Base-by-base conservation (phyloP, 2,113 vertebrate genomes). In the Macrotus californicus region DNA sequence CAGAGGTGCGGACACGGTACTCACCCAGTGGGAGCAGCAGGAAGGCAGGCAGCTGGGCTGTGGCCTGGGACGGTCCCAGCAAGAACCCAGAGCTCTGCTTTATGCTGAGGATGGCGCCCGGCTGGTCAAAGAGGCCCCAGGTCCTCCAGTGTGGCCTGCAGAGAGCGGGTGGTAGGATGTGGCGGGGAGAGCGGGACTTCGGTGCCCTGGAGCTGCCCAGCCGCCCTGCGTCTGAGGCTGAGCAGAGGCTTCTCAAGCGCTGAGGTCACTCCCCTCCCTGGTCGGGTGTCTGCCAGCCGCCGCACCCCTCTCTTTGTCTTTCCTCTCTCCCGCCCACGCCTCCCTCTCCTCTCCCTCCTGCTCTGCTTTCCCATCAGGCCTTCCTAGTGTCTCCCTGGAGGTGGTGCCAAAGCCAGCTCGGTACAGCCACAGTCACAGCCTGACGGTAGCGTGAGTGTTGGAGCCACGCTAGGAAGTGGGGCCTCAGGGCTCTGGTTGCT, bases 11-110 rank as follows among this genome's bases (percentile, higher is more conserved):
- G 41, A 39, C 10, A 5, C 6, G 0, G 11, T 97, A 98, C 98
- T 99, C 99, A 99, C 99, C 98, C 70, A 98, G 91, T 93, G 94
- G 97, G 93, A 96, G 98, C 98, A 92, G 97, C 90, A 87, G 98
- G 96, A 98, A 98, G 39, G 21, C 75, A 1, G 82, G 48, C 6
- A 8, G 84, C 43, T 8, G 56, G 86, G 43, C 87, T 61, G 77
- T 11, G 50, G 41, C 52, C 48, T 5, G 61, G 4, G 75, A 52
- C 15, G 21, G 73, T 72, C 67, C 59, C 69, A 21, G 64, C 50
- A 5, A 4, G 77, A 70, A 56, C 61, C 66, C 81, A 6, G 22
- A 39, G 96, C 94, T 87, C 98, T 98, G 98, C 98, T 99, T 99
- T 99, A 99, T 99, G 98, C 98, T 97, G 98, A 96, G 97, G 98